Conservation (phyloP, 2,888 invertebrate species). For the Epicampocera succincta region DNA sequence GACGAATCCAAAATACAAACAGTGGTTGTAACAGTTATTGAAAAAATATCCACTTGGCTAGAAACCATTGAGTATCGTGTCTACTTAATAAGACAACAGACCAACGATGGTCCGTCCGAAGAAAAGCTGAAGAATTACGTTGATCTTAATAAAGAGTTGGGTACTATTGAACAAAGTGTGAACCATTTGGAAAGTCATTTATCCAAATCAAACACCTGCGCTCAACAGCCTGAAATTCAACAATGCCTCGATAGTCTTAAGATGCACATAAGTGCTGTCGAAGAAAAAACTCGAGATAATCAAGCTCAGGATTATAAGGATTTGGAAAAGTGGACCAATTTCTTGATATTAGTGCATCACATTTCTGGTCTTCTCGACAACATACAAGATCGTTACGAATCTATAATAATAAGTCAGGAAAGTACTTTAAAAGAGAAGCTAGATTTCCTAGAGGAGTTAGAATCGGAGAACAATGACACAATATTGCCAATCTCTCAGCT, state of each 20-base stretch:
- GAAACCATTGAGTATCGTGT: slow-evolving; percentile 92
- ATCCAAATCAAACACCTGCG: slow-evolving; percentile 78
- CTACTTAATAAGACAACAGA: slow-evolving; percentile 84
- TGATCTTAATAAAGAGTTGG: slow-evolving; percentile 86
- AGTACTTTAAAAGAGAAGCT: slow-evolving; percentile 86
- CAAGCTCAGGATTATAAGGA: slow-evolving; percentile 84
- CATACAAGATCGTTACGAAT: slow-evolving; percentile 77
- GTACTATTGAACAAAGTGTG: slow-evolving; percentile 86
- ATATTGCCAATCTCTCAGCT: slow-evolving; percentile 85
- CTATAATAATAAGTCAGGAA: slow-evolving; percentile 82
- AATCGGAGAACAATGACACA: slow-evolving; percentile 85
- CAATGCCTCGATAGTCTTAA: slow-evolving; percentile 84
- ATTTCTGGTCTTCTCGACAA: slow-evolving; percentile 75
- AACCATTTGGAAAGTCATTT: slow-evolving; percentile 85
- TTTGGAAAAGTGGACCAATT: slow-evolving; percentile 87
- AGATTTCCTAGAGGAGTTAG: slow-evolving; percentile 87
- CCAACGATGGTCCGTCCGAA: slow-evolving; percentile 84
- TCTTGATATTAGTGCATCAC: slow-evolving; percentile 85
- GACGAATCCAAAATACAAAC: slow-evolving; percentile 86
- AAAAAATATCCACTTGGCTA: slow-evolving; percentile 91
- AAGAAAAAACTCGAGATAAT: slow-evolving; percentile 85
- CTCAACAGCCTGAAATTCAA: slow-evolving; percentile 82
- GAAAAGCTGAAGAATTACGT: slow-evolving; percentile 84
- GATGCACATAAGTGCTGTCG: slow-evolving; percentile 87
- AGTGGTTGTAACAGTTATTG: slow-evolving; percentile 88